These are phyloP conservation scores for Phenacoccus solenopsis DNA, from an alignment of 1,140 invertebrate species.

Conservation along the genomic window DNA sequence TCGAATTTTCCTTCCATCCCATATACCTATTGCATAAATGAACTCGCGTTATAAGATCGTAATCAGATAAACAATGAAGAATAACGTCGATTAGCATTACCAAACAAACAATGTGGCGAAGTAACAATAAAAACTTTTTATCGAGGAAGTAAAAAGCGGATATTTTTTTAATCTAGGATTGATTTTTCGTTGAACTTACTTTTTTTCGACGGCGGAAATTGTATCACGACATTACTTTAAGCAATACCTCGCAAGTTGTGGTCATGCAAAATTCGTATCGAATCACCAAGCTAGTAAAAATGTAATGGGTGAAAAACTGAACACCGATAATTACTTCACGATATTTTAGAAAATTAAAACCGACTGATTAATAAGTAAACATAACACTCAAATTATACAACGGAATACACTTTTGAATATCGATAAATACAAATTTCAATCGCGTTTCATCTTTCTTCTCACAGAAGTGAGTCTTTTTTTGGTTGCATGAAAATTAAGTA, in stretches of 20 bases:
- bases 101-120: background rate
- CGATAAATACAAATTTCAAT: background rate
- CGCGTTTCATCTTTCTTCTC: background rate
- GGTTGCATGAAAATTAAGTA: too few relatives aligned
- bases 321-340: background rate
- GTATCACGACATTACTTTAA: background rate
- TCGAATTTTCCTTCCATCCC: conserved; percentile 19
- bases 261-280: background rate
- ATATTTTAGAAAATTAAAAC: too few relatives aligned
- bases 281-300: background rate
- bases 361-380: background rate
- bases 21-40: background rate
- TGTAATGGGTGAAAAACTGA: background rate
- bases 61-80: background rate
- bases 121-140: background rate
- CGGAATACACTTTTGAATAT: background rate
- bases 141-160: background rate
- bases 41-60: background rate
- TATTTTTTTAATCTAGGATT: background rate
- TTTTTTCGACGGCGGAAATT: background rate
- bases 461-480: too few relatives aligned
- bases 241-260: background rate
- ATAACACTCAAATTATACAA: background rate
- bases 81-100: background rate
- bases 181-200: background rate